Percentiles rank a stretch among this genome's conserved stretches.
Conservation (phyloP, 37 sponge, comb jelly and placozoan species). For the Lycopodina hypogea region DNA sequence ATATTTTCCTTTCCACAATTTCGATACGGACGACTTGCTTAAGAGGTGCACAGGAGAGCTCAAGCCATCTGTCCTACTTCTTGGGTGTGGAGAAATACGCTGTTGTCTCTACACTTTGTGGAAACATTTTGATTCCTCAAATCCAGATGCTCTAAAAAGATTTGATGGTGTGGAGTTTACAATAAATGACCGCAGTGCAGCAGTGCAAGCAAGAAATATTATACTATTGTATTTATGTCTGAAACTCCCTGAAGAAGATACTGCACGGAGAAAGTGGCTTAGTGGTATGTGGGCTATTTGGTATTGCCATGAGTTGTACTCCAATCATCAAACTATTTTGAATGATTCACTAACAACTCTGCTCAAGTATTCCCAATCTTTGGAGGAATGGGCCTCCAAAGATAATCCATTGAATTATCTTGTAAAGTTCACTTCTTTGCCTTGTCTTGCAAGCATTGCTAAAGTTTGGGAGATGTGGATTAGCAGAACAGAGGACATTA, state of each 20-base stretch:
- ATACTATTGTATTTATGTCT: slow-evolving; percentile 21
- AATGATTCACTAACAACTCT: slow-evolving; percentile 13
- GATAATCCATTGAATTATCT: background rate
- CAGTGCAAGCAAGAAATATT: slow-evolving; percentile 55
- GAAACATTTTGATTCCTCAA: slow-evolving; percentile 35
- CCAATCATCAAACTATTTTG: slow-evolving; percentile 13
- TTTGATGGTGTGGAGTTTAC: slow-evolving; percentile 46
- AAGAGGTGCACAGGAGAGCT: background rate
- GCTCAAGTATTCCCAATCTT: background rate
- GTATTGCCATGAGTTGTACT: slow-evolving; percentile 41
- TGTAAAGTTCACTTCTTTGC: slow-evolving; percentile 2
- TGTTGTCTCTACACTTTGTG: slow-evolving; percentile 52
- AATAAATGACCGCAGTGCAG: slow-evolving; percentile 46
- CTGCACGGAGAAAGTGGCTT: background rate
- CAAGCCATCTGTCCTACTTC: slow-evolving; percentile 18
- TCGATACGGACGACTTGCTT: slow-evolving; percentile 48
- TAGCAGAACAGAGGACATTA: background rate
- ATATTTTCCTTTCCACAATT: slow-evolving; percentile 48
- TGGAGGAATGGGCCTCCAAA: slow-evolving; percentile 3
- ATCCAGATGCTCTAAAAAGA: background rate
- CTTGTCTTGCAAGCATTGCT: background rate
- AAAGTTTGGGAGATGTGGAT: slow-evolving; percentile 32
- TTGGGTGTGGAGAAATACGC: slow-evolving; percentile 56
- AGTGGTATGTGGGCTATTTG: slow-evolving; percentile 57
- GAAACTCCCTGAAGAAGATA: background rate